Percentiles rank a stretch among this genome's conserved stretches.
phyloP scores from a whole-genome alignment of 2,797 vertebrate genomes.

The Fistularia tabacaria region DNA sequence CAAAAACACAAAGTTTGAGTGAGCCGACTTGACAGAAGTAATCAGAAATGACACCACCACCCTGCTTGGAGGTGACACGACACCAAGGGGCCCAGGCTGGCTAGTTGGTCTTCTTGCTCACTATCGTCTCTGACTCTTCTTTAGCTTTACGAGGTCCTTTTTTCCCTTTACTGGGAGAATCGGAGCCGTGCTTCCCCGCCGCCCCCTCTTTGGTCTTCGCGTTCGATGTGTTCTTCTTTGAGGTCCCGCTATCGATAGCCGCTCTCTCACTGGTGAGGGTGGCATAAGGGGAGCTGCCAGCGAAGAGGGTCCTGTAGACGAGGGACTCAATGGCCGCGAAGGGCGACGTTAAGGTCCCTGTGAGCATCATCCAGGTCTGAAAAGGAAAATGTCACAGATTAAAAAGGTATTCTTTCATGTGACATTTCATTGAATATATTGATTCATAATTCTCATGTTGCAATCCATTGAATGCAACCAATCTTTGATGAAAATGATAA shows the following conservation, averaged over 20 bases:
- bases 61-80: conserved; percentile 40
- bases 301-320: conserved; percentile 80
- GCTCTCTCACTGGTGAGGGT: conserved; percentile 48
- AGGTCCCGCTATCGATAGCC: conserved; percentile 6
- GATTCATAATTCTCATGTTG: too few relatives aligned
- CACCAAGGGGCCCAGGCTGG: conserved; percentile 24
- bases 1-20: neutral
- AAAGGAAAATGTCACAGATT: neutral
- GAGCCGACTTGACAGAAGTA: conserved; percentile 23
- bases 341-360: conserved; percentile 70
- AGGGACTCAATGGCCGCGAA: conserved; percentile 79
- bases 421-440: too few relatives aligned
- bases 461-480: too few relatives aligned
- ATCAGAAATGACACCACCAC: conserved; percentile 37
- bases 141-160: conserved; percentile 36
- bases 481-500: too few relatives aligned
- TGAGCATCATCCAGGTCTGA: conserved; percentile 85
- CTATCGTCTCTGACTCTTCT: conserved; percentile 27
- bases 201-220: conserved; percentile 29
- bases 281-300: conserved; percentile 58
- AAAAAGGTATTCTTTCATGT: too few relatives aligned
- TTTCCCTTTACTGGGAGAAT: conserved; percentile 7
- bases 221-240: neutral
- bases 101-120: conserved; percentile 67
- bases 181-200: neutral